Base-by-base conservation (phyloP, 35 echinoderm and acorn worm species). In the Anneissia japonica region DNA sequence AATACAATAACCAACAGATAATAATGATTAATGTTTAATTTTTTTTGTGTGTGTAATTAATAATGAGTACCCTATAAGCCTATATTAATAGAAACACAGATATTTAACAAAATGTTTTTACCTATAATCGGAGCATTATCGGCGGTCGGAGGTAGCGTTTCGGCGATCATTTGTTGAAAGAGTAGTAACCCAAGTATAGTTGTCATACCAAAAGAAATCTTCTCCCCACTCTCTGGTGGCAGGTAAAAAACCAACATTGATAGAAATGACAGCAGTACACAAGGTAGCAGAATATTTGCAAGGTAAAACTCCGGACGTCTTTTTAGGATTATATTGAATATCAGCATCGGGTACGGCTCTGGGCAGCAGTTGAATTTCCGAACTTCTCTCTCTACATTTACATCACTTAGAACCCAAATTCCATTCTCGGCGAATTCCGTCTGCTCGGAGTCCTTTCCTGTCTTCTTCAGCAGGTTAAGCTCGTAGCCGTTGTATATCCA, bases 211-310 rank as follows among this genome's bases (percentile, higher is more conserved):
- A 92, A 45, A 23, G 90, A 76, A 19, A 92, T 80, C 75, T 92
- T 92, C 37, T 92, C 90, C 34, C 85, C 90, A 0, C 85, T 87
- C 32, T 92, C 73, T 32, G 90, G 90, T 30, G 90, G 90, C 36
- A 92, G 76, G 39, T 74, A 77, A 81, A 87, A 92, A 30, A 92
- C 85, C 32, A 87, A 39, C 12, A 92, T 74, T 36, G 77, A 81
- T 0, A 92, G 46, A 79, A 92, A 55, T 0, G 90, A 82, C 12
- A 92, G 81, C 1, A 82, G 31, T 14, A 75, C 28, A 21, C 79
- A 56, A 37, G 90, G 90, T 19, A 87, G 31, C 32, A 92, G 74
- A 13, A 92, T 80, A 32, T 79, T 92, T 40, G 77, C 45, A 33
- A 90, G 40, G 82, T 90, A 90, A 37, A 77, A 84, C 31, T 39